Conservation (phyloP, 2,113 vertebrate species). For the Salvelinus sp. region DNA sequence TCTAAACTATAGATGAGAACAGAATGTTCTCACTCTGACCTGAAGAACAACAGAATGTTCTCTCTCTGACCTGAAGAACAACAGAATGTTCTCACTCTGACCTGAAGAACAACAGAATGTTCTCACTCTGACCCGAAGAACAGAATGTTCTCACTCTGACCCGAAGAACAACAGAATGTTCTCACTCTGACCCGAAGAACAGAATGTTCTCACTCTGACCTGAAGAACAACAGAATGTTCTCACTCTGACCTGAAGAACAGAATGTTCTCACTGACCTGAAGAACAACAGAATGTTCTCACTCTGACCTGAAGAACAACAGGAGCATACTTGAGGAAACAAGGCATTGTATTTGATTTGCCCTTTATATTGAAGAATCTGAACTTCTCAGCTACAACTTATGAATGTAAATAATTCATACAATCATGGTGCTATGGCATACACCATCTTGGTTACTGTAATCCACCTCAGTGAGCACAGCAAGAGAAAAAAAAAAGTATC, state of each 20-base stretch:
- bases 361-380: slow-evolving; percentile 5
- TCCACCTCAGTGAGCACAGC: background rate
- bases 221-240: background rate
- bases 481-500: background rate
- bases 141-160: no score
- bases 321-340: slow-evolving; percentile 4
- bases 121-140: no score
- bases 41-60: no score
- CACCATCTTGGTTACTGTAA: slow-evolving; percentile 10
- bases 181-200: no score
- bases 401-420: slow-evolving; percentile 11
- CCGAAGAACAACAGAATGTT: no score
- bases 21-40: background rate
- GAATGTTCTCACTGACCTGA: background rate
- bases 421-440: slow-evolving; percentile 6
- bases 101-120: no score
- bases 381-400: background rate
- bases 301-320: background rate
- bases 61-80: no score
- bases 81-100: no score
- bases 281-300: background rate
- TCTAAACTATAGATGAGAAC: background rate
- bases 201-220: background rate
- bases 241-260: background rate
- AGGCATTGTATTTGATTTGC: slow-evolving; percentile 9